Base-by-base conservation (phyloP, 2,888 invertebrate genomes). In the Orchesella flavescens region DNA sequence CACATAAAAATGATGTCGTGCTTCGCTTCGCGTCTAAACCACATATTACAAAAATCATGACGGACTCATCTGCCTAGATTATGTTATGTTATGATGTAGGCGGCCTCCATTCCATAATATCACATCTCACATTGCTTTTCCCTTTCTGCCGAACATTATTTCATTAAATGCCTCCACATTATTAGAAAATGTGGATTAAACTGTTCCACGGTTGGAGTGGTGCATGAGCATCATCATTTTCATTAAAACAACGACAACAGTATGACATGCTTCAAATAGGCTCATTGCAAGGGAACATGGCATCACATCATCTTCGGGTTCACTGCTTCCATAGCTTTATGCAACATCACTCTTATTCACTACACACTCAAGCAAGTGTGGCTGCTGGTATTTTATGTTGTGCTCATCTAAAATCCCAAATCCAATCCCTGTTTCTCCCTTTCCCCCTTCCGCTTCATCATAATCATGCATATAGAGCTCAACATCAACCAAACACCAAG, bases 251-350 rank as follows among this genome's bases (percentile, higher is more conserved):
- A 15, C 46, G 13, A 66, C 34, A 34, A 34, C 34, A 34, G 34
- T 34, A 57, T 68, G 43, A 21, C 65, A 77, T 77, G 77, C 68
- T 69, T 59, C 46, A 77, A 77, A 49, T 68, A 66, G 77, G 77
- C 68, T 44, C 68, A 77, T 68, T 77, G 77, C 77, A 77, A 69
- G 69, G 77, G 77, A 77, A 77, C 77, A 76, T 43, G 19, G 23
- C 46, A 63, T 46, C 43, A 46, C 19, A 63, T 71, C 34, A 43
- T 66, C 19, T 9, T 46, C 69, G 69, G n/a, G 21, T 19, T 68
- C 68, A 57, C 12, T 49, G 49, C 12, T 12, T 49, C 49, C 21
- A 55, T 55, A 55, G 55, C 17, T 34, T 49, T 49, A 49, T 10
- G 49, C 49, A 34, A 34, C 34, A 34, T 34, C 34, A 34, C 34